Base-by-base conservation (phyloP, 2,113 vertebrate genomes). In the Chloropsis hardwickii region DNA sequence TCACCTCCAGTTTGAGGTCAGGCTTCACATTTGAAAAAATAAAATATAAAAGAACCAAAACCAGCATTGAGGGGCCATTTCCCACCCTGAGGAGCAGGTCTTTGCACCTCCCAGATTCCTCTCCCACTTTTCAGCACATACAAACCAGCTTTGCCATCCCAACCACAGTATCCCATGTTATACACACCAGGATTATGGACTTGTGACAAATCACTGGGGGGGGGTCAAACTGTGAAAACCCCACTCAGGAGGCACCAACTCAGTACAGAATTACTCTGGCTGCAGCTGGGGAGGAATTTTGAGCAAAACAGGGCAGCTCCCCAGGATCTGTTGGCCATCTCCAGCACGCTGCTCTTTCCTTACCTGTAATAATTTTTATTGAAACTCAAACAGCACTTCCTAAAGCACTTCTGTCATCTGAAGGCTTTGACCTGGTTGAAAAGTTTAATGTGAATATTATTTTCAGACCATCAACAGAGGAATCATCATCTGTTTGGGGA, bases 161-260 rank as follows among this genome's bases (percentile, higher is more conserved):
- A 1, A 22, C 53, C 9, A 5, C 2, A 8, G 14, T 0, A 53
- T 14, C n/a, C 9, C 1, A 0, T 6, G 12, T 4, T 17, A 67
- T 6, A 15, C 23, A 5, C 11, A 5, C 37, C 62, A 35, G 79
- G 42, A 48, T 12, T 45, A 7, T 1, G 8, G 50, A 37, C 6
- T 35, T 39, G n/a, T 51, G 74, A 72, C 35, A n/a, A 37, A 19
- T 50, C 70, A 15, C 25, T 23, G 28, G 9, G 18, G 28, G 9
- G 18, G 16, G 14, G 8, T 10, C 48, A 39, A 19, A 21, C 20
- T 29, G 12, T 76, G 33, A 27, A 89, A 76, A 57, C 14, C 1
- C 12, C 28, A 15, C 45, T 12, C 3, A 74, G 35, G 23, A 81
- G 24, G 13, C 60, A 61, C 21, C 77, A 86, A 33, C 40, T 37